These are phyloP conservation scores for Semnornis frantzii DNA, from an alignment of 2,113 vertebrate species.

Conservation along the genomic window DNA sequence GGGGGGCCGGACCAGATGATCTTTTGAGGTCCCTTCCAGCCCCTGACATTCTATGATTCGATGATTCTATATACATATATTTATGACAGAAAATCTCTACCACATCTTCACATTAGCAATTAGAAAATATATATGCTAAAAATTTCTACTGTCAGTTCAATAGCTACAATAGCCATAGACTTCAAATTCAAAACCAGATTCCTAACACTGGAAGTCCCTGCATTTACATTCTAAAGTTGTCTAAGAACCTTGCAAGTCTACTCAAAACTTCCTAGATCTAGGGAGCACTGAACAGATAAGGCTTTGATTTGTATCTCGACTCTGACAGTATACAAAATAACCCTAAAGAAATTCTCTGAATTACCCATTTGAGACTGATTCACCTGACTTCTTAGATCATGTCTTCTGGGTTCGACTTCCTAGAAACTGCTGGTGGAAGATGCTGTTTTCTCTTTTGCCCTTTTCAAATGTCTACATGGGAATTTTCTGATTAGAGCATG, in stretches of 20 bases:
- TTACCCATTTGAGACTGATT: neutral
- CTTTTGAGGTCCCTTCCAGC: no score
- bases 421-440: neutral
- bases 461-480: neutral
- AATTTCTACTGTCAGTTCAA: neutral
- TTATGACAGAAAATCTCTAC: neutral
- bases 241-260: neutral
- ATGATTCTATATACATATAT: no score
- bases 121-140: neutral
- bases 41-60: no score
- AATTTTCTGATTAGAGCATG: neutral
- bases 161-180: neutral
- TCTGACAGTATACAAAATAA: neutral
- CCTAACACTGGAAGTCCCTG: neutral
- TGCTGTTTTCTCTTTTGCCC: neutral
- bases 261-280: neutral
- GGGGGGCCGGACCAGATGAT: no score
- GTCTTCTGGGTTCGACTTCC: accelerated
- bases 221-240: neutral
- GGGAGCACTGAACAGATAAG: neutral
- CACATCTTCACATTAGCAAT: neutral
- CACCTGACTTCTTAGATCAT: neutral
- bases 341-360: neutral
- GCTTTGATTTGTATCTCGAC: neutral
- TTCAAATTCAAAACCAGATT: neutral